Evolutionary conservation across 2,797 vertebrate genomes (phyloP), one percentile per base, ranked within the genome.

Genomic region (Eulemur rubriventer): DNA sequence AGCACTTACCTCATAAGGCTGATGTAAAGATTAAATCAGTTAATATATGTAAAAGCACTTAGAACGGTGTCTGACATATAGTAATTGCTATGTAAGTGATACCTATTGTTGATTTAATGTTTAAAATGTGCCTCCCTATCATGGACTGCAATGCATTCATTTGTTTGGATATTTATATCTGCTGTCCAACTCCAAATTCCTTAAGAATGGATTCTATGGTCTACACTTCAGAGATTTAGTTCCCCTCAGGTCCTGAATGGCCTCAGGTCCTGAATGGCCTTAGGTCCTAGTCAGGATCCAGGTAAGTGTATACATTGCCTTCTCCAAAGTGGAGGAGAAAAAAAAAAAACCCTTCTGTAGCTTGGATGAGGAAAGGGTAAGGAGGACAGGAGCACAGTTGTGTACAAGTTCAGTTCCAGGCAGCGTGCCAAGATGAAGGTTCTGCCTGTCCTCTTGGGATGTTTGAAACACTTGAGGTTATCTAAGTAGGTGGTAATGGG

Each of bases 11-110:
- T 94, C 43, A 7, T 89, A 85, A 91, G n/a, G 38, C 83, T 91
- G 63, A 41, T 79, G 28, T 73, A 78, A 97, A 70, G 73, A 86
- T 89, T 70, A 76, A 92, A 86, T 95, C 38, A 89, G 52, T 85
- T 86, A 86, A 89, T 86, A 35, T 50, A 89, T 43, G 20, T 76
- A 61, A 86, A 70, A 52, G 10, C 75, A 67, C 57, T 57, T 93
- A 88, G 41, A 76, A 61, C 6, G 38, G 67, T 65, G 48, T 52
- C 76, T 97, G 43, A 28, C 20, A 41, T 70, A 4, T 65, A 52
- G 16, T 55, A 35, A 59, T 85, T 96, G 70, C 63, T 75, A 55
- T 92, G 82, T 70, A 82, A 91, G 72, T 55, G 67, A 91, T 61
- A 75, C 52, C 41, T 55, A 7, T 55, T 83, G 30, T 95, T 88